A percentile compares a stretch with the other conserved stretches of the same genome.
Evolutionary conservation across 1,140 invertebrate species (phyloP).

Genomic region (Lepidostoma basale): DNA sequence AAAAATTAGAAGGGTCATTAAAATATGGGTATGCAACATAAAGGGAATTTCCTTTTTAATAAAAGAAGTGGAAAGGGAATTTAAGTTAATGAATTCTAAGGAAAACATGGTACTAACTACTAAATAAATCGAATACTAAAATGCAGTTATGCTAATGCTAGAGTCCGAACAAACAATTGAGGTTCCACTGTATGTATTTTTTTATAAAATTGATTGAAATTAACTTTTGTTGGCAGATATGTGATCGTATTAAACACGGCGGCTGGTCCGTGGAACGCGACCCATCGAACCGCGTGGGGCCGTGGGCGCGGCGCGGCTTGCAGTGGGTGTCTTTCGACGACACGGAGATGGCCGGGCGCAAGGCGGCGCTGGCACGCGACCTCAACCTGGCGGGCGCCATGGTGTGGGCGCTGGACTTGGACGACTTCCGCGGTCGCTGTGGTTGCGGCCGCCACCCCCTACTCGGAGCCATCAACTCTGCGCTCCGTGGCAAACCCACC

Average conservation of each 20-base stretch:
- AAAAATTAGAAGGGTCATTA: no score
- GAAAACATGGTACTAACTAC: no score
- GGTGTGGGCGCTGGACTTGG: constrained; percentile 80
- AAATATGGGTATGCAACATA: no score
- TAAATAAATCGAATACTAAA: no score
- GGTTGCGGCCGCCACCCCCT: constrained; percentile 66
- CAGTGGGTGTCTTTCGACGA: constrained; percentile 88
- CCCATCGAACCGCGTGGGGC: constrained; percentile 69
- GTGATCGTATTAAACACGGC: constrained; percentile 63
- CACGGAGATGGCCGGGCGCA: constrained; percentile 66
- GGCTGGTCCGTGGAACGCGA: constrained; percentile 73
- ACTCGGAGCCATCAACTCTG: constrained; percentile 63
- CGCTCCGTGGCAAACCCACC: constrained; percentile 59
- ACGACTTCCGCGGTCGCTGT: constrained; percentile 75
- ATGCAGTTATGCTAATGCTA: no score
- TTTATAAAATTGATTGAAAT: no score
- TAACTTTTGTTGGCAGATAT: constrained; percentile 63
- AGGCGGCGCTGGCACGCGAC: constrained; percentile 64
- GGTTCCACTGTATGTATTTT: no score
- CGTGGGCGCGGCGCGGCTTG: constrained; percentile 72
- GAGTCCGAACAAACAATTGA: no score
- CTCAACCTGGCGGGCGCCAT: constrained; percentile 75
- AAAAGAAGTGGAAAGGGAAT: no score
- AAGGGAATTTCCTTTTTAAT: no score
- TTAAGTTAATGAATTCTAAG: no score